A percentile compares a stretch with the other conserved stretches of the same genome.
These are phyloP conservation scores for Colinus virginianus DNA, from an alignment of 2,113 vertebrate species.

Conservation along the genomic window DNA sequence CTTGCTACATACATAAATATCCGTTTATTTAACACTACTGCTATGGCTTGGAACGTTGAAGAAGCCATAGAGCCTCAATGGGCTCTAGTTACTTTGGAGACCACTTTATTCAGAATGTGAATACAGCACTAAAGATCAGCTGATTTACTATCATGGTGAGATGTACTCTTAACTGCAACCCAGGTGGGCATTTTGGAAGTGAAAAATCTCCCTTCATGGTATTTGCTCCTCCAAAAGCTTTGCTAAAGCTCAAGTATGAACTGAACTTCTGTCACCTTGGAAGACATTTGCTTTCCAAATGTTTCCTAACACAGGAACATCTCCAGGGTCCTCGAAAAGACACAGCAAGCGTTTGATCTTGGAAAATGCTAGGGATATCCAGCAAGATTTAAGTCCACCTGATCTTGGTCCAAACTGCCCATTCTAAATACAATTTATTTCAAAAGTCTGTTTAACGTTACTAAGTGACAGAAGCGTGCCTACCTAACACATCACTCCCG, in stretches of 20 bases:
- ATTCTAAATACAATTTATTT: background rate
- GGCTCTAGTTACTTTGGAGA: background rate
- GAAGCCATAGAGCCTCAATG: no score
- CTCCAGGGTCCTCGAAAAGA: background rate
- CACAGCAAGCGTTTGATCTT: background rate
- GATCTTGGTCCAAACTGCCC: background rate
- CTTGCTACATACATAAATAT: background rate
- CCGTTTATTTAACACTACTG: background rate
- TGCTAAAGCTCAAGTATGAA: background rate
- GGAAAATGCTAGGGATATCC: background rate
- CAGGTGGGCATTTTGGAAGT: background rate
- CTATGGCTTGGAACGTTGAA: background rate
- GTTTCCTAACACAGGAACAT: background rate
- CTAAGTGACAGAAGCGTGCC: background rate
- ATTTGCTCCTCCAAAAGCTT: background rate
- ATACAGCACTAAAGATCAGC: background rate
- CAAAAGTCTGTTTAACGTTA: background rate
- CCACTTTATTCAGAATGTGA: accelerated
- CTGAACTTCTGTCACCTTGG: background rate
- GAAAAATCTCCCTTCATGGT: background rate
- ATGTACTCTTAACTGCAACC: background rate
- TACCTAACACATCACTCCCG: background rate
- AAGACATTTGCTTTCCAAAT: background rate
- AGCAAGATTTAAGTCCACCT: background rate
- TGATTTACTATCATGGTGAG: background rate